These are phyloP conservation scores for Amorpha juglandis DNA, from an alignment of 2,888 invertebrate species.

Conservation along the genomic window DNA sequence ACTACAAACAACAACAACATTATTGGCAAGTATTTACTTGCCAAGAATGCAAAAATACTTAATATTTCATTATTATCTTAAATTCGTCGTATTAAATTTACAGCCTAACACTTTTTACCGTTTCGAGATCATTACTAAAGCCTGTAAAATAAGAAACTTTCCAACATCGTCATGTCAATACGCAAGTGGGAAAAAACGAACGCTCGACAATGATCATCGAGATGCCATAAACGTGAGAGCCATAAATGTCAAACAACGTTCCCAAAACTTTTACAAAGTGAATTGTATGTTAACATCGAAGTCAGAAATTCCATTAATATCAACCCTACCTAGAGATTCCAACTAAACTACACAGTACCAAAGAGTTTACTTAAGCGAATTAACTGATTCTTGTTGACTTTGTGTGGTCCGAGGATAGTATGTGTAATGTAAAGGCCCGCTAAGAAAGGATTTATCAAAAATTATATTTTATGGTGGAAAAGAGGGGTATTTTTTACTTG, in stretches of 20 bases:
- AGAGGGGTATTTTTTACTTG: too few relatives aligned
- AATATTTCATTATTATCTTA: not conserved
- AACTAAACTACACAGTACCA: not conserved
- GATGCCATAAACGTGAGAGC: not conserved
- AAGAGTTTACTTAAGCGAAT: not conserved
- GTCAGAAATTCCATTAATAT: slow-evolving; percentile 9
- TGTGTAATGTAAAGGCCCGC: too few relatives aligned
- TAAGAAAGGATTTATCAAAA: too few relatives aligned
- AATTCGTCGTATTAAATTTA: not conserved
- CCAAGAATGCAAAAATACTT: too few relatives aligned
- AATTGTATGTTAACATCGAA: slow-evolving; percentile 19
- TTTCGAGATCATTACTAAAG: too few relatives aligned
- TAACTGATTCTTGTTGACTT: slow-evolving; percentile 2
- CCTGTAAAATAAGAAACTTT: too few relatives aligned
- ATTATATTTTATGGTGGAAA: too few relatives aligned
- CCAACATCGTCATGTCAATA: not conserved
- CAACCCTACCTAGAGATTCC: slow-evolving; percentile 5
- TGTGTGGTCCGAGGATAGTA: too few relatives aligned
- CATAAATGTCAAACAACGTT: not conserved
- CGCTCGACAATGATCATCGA: not conserved
- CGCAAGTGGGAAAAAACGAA: not conserved
- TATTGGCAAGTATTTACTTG: too few relatives aligned
- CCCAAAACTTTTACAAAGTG: slow-evolving; percentile 16
- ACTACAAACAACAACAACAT: too few relatives aligned
- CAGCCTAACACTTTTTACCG: too few relatives aligned